These are phyloP conservation scores for Harpalus rufipes DNA, from an alignment of 2,888 invertebrate species.

Conservation along the genomic window DNA sequence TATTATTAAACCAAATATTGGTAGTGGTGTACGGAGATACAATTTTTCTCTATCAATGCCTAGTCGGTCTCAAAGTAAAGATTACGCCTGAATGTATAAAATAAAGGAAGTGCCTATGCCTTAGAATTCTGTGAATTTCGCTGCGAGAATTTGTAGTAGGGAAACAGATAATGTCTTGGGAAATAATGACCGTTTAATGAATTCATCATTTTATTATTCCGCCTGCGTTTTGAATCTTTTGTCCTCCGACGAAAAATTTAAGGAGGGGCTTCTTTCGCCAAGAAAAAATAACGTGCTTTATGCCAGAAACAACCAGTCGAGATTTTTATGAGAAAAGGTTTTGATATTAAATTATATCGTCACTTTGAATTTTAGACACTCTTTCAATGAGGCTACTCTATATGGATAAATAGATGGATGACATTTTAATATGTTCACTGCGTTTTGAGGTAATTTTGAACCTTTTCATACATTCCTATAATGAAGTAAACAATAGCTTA, in stretches of 20 bases:
- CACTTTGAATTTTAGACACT: neutral
- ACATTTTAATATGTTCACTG: too few species aligned
- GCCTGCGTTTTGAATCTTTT: neutral
- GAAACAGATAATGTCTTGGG: neutral
- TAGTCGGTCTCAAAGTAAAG: too few species aligned
- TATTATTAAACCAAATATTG: too few species aligned
- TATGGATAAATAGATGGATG: too few species aligned
- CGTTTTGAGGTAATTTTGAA: too few species aligned
- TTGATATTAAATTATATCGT: neutral
- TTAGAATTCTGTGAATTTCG: neutral
- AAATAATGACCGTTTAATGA: slow-evolving; percentile 16
- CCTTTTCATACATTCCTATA: too few species aligned
- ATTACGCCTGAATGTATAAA: too few species aligned
- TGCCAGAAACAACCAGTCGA: neutral
- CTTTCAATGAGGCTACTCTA: too few species aligned
- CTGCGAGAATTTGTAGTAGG: neutral
- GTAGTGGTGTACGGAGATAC: too few species aligned
- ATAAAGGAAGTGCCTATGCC: neutral
- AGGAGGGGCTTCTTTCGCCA: slow-evolving; percentile 1
- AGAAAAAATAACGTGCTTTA: slow-evolving; percentile 6
- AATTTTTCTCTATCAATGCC: too few species aligned
- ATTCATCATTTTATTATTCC: slow-evolving; percentile 15
- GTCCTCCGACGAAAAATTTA: slow-evolving; percentile 2
- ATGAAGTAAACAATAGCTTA: too few species aligned
- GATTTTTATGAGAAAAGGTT: neutral